phyloP scores from a whole-genome alignment of 2,888 invertebrate genomes.

The Metacarcinus magister region DNA sequence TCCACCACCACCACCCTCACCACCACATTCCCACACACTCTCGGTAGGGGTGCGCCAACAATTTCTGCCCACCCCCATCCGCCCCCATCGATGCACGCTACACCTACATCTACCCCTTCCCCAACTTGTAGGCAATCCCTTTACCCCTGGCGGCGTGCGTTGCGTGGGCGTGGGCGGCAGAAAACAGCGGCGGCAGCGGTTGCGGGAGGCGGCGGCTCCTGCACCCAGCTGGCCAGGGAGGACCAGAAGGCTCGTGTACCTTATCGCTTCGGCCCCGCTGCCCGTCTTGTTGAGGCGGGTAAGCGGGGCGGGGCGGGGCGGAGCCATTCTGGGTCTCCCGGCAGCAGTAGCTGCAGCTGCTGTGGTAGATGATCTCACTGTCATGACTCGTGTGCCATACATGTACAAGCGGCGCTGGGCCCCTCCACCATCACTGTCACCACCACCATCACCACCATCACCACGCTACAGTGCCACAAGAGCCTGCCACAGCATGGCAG shows the following conservation, averaged over 20 bases:
- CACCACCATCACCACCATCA: background rate
- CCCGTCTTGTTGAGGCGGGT: background rate
- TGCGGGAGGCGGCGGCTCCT: slow-evolving; percentile 7
- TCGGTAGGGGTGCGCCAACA: slow-evolving; percentile 87
- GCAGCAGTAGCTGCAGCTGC: background rate
- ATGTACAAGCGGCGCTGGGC: slow-evolving; percentile 73
- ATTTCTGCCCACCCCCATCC: slow-evolving; percentile 90
- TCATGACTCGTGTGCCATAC: slow-evolving; percentile 81
- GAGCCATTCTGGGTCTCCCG: slow-evolving; percentile 40
- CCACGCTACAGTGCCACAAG: background rate
- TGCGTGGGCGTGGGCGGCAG: slow-evolving; percentile 32
- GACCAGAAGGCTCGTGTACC: background rate
- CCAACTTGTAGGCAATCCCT: background rate
- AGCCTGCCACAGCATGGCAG: background rate
- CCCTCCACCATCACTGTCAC: background rate
- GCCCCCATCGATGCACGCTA: slow-evolving; percentile 87
- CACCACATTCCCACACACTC: slow-evolving; percentile 82
- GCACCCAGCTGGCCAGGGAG: background rate
- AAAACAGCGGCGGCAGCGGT: slow-evolving; percentile 60
- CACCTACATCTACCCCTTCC: slow-evolving; percentile 37
- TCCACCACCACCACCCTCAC: slow-evolving; percentile 77
- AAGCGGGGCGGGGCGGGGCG: slow-evolving; percentile 21
- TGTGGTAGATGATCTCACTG: slow-evolving; percentile 76
- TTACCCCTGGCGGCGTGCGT: background rate
- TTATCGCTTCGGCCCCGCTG: background rate